A percentile compares a stretch with the other conserved stretches of the same genome.
phyloP scores from a whole-genome alignment of 1,140 invertebrate genomes.

The Penaeus indicus region DNA sequence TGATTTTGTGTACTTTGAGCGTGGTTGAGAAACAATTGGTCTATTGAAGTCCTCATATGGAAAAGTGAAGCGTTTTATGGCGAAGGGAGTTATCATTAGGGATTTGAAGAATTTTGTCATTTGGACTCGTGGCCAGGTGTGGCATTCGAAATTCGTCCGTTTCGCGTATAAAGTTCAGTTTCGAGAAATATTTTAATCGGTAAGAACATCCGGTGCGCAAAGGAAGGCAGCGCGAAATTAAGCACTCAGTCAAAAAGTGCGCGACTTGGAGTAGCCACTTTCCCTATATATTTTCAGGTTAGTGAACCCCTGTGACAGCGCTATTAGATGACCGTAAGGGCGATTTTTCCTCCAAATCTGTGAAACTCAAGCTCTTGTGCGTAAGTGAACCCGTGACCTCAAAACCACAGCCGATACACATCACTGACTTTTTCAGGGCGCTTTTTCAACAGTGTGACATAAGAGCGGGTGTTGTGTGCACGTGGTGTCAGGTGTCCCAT shows the following conservation, averaged over 20 bases:
- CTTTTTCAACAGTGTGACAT: constrained; percentile 58
- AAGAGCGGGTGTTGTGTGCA: constrained; percentile 25
- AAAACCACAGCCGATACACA: constrained; percentile 62
- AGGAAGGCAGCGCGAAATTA: not conserved
- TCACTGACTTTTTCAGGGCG: constrained; percentile 64
- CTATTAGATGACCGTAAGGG: constrained; percentile 33
- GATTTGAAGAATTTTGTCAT: no score
- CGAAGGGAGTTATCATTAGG: no score
- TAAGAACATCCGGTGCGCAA: not conserved
- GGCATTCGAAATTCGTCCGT: no score
- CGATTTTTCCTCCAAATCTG: constrained; percentile 34
- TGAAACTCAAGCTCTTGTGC: constrained; percentile 54
- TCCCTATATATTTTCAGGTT: constrained; percentile 17
- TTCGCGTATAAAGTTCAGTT: no score
- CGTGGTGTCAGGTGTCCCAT: not conserved
- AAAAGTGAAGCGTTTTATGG: no score
- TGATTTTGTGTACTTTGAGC: no score
- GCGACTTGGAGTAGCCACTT: not conserved
- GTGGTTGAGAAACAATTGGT: no score
- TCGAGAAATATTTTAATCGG: no score
- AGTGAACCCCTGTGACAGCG: constrained; percentile 36
- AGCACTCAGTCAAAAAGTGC: not conserved
- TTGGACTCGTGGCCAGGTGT: no score
- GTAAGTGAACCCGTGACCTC: constrained; percentile 61
- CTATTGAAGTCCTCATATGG: no score